phyloP scores from a whole-genome alignment of 2,888 invertebrate species.

The Erebia aethiops region DNA sequence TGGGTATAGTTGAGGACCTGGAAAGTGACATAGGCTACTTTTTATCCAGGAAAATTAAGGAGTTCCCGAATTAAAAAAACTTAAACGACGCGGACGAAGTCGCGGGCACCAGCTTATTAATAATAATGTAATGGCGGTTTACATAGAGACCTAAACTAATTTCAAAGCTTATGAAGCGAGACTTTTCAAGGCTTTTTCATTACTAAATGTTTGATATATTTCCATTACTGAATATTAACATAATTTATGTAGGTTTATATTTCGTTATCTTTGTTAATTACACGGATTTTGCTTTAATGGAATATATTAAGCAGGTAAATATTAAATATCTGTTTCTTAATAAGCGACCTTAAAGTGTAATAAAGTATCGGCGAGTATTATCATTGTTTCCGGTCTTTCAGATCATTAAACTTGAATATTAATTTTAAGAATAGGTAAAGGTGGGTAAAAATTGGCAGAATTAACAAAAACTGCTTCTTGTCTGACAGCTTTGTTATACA shows the following conservation, averaged over 20 bases:
- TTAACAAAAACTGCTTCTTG: constrained; percentile 12
- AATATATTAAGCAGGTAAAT: neutral
- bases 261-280: neutral
- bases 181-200: neutral
- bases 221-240: neutral
- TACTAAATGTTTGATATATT: neutral
- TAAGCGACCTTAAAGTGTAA: constrained; percentile 3
- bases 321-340: neutral
- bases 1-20: too few relatives aligned
- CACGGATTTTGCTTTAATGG: neutral
- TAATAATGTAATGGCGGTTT: neutral
- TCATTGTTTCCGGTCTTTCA: constrained; percentile 15
- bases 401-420: constrained; percentile 16
- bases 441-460: constrained; percentile 8
- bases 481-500: neutral
- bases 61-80: too few relatives aligned
- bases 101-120: too few relatives aligned
- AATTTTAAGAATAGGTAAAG: neutral
- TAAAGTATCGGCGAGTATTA: constrained; percentile 10
- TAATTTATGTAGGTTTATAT: neutral
- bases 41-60: too few relatives aligned
- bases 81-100: too few relatives aligned
- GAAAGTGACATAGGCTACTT: too few relatives aligned
- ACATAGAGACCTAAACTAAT: too few relatives aligned
- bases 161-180: too few relatives aligned